phyloP scores from a whole-genome alignment of 2,113 vertebrate species.

The Prietella phreatophila region DNA sequence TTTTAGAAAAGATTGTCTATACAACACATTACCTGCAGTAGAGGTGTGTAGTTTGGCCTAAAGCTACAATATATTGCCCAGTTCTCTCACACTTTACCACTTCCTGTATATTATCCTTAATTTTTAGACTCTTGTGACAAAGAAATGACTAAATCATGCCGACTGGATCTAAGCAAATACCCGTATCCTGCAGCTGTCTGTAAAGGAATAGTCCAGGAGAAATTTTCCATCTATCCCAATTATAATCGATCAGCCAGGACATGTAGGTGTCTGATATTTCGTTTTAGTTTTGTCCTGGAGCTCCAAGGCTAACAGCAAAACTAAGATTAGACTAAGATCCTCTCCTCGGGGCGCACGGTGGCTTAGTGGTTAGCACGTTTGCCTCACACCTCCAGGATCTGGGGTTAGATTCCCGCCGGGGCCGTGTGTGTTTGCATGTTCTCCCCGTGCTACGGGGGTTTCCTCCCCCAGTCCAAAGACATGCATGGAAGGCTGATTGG shows the following conservation, averaged over 20 bases:
- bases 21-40: constrained; percentile 2
- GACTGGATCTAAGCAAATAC: not conserved
- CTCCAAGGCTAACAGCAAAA: not conserved
- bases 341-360: no score
- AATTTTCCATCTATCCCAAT: no score
- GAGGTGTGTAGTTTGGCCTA: not conserved
- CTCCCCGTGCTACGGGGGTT: no score
- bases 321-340: not conserved
- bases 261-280: not conserved
- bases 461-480: no score
- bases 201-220: no score
- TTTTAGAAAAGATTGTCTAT: not conserved
- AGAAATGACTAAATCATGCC: not conserved
- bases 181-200: not conserved
- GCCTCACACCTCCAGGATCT: no score
- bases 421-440: no score
- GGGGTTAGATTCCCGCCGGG: no score
- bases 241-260: not conserved
- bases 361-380: no score
- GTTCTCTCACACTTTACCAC: not conserved
- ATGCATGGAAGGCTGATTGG: no score
- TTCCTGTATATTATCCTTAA: not conserved
- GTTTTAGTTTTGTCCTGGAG: not conserved
- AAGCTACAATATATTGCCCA: not conserved
- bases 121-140: not conserved